Percentiles rank a stretch among this genome's conserved stretches.
Conservation (phyloP, 2,888 invertebrate species). For the Cetonia aurata region DNA sequence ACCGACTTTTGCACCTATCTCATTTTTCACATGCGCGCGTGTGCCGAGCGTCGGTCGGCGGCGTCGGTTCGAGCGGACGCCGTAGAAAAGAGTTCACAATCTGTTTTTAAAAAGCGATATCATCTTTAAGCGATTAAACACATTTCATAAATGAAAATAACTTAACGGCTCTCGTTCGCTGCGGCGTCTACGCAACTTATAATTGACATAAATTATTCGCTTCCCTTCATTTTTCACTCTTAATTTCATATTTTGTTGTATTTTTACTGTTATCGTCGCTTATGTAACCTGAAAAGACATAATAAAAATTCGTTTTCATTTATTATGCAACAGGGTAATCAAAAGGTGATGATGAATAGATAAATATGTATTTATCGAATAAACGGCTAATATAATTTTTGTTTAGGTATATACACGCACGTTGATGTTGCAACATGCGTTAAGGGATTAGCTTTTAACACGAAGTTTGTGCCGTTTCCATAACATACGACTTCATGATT, state of each 20-base stretch:
- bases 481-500: too few relatives aligned
- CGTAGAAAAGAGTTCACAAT: slow-evolving; percentile 53
- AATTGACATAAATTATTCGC: slow-evolving; percentile 8
- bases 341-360: too few relatives aligned
- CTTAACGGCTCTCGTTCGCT: slow-evolving; percentile 43
- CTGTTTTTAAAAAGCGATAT: slow-evolving; percentile 61
- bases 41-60: neutral
- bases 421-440: too few relatives aligned
- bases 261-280: neutral
- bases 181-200: slow-evolving; percentile 35
- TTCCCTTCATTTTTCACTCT: neutral
- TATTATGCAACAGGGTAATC: too few relatives aligned
- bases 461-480: too few relatives aligned
- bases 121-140: slow-evolving; percentile 61
- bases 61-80: neutral
- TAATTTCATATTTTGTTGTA: neutral
- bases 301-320: too few relatives aligned
- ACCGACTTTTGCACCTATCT: slow-evolving; percentile 58
- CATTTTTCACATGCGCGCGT: slow-evolving; percentile 59
- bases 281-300: too few relatives aligned
- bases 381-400: too few relatives aligned
- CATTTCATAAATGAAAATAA: slow-evolving; percentile 53
- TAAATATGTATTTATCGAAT: too few relatives aligned
- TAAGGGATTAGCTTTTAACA: too few relatives aligned
- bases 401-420: too few relatives aligned